phyloP scores from a whole-genome alignment of 2,888 invertebrate species.

The Dryobotodes eremita region DNA sequence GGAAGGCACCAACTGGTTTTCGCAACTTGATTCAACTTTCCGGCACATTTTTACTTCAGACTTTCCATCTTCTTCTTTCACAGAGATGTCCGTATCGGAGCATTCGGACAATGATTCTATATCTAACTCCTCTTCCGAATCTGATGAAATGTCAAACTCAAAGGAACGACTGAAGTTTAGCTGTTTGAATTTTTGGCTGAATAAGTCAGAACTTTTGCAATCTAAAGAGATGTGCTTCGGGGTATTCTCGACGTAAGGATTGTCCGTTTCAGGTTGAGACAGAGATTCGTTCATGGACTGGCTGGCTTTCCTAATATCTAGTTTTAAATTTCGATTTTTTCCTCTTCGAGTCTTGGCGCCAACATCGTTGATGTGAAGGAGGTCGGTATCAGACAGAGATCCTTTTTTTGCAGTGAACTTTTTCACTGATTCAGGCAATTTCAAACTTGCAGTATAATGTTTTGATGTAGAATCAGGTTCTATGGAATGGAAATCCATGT shows the following conservation, averaged over 20 bases:
- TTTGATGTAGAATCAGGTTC: constrained; percentile 84
- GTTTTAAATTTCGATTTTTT: constrained; percentile 79
- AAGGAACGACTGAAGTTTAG: constrained; percentile 84
- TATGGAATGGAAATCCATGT: constrained; percentile 73
- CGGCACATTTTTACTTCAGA: constrained; percentile 82
- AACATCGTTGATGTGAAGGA: constrained; percentile 70
- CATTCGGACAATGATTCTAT: constrained; percentile 82
- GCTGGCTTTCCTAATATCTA: constrained; percentile 83
- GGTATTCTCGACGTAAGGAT: constrained; percentile 81
- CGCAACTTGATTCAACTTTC: constrained; percentile 74
- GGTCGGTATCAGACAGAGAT: constrained; percentile 84
- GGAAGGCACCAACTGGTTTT: constrained; percentile 73
- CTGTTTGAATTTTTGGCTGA: constrained; percentile 77
- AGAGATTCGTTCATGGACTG: constrained; percentile 77
- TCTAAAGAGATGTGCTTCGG: constrained; percentile 84
- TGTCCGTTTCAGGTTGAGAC: constrained; percentile 65
- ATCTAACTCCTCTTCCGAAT: constrained; percentile 79
- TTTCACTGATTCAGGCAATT: constrained; percentile 77
- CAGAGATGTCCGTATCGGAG: constrained; percentile 80
- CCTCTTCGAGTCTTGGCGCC: constrained; percentile 69
- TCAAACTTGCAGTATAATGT: constrained; percentile 72
- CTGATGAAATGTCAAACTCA: constrained; percentile 80
- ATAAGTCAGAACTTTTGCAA: constrained; percentile 79
- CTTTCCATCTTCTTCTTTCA: constrained; percentile 70
- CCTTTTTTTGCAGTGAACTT: constrained; percentile 78